phyloP scores from a whole-genome alignment of 2,888 invertebrate species.

The Scrobipalpa atriplicella region DNA sequence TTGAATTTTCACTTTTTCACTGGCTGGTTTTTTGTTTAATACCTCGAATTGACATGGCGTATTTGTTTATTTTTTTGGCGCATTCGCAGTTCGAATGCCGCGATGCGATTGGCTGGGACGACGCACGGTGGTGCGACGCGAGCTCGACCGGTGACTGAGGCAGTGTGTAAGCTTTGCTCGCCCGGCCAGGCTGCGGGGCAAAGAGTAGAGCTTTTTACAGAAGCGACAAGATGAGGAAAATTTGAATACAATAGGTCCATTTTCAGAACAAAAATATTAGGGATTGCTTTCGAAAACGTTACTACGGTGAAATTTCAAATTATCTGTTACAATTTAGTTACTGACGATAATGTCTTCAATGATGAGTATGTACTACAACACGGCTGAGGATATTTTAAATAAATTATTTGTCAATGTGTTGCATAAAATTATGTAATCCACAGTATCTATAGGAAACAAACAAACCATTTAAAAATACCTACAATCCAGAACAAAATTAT shows the following conservation, averaged over 20 bases:
- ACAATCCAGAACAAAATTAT: too few species aligned
- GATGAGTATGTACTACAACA: too few species aligned
- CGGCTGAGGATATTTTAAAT: too few species aligned
- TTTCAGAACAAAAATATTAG: not conserved
- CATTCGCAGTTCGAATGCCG: conserved; percentile 58
- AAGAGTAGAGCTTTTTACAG: conserved; percentile 52
- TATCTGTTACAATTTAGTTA: too few species aligned
- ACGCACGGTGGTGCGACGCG: conserved; percentile 38
- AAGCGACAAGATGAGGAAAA: conserved; percentile 28
- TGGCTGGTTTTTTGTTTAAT: conserved; percentile 11
- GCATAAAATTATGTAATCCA: too few species aligned
- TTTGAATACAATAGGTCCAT: not conserved
- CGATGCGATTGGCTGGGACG: conserved; percentile 32
- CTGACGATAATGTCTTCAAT: too few species aligned
- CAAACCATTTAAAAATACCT: too few species aligned
- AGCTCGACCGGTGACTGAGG: conserved; percentile 72
- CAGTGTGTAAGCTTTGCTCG: conserved; percentile 67
- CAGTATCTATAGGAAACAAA: too few species aligned
- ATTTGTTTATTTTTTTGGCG: conserved; percentile 35
- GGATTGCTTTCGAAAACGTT: too few species aligned
- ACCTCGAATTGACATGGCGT: conserved; percentile 29
- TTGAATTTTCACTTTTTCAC: conserved; percentile 20
- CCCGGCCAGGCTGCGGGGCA: conserved; percentile 73
- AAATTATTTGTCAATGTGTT: too few species aligned
- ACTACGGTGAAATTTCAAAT: too few species aligned